Conservation (phyloP, 2,113 vertebrate species). For the Dicentrarchus labrax region DNA sequence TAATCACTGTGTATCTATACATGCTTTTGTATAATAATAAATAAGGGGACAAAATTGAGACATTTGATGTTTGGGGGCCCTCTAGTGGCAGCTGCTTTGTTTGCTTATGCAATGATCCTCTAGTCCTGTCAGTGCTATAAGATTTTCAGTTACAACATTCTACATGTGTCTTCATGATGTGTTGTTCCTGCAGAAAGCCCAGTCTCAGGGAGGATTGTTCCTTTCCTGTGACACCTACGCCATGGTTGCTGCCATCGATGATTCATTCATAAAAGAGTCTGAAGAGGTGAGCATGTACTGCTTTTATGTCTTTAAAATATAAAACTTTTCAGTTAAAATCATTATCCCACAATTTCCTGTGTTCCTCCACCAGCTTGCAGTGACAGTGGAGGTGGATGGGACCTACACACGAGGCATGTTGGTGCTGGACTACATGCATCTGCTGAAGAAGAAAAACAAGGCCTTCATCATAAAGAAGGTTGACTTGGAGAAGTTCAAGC, state of each 20-base stretch:
- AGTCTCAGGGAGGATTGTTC: too few relatives aligned
- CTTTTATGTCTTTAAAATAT: background rate
- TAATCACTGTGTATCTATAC: too few relatives aligned
- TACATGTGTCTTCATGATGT: background rate
- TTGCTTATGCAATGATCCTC: background rate
- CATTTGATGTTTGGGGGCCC: background rate
- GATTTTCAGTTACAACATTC: background rate
- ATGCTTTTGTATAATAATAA: too few relatives aligned
- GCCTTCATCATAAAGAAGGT: conserved; percentile 78
- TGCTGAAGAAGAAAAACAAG: conserved; percentile 80
- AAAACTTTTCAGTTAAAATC: background rate
- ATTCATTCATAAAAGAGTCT: conserved; percentile 62
- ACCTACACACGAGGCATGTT: conserved; percentile 81
- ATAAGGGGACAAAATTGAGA: too few relatives aligned
- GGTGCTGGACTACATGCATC: conserved; percentile 78
- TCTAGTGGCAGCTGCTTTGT: too few relatives aligned
- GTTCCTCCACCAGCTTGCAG: conserved; percentile 51
- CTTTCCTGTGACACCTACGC: conserved; percentile 83
- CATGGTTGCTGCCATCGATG: conserved; percentile 82
- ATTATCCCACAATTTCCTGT: rapidly evolving
- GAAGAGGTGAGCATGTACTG: conserved; percentile 34
- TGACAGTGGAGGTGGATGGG: conserved; percentile 80
- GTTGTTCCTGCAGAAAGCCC: conserved; percentile 27
- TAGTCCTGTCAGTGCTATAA: background rate
- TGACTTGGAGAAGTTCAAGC: conserved; percentile 78